Conservation (phyloP, 2,797 vertebrate species). For the Manis pentadactyla region DNA sequence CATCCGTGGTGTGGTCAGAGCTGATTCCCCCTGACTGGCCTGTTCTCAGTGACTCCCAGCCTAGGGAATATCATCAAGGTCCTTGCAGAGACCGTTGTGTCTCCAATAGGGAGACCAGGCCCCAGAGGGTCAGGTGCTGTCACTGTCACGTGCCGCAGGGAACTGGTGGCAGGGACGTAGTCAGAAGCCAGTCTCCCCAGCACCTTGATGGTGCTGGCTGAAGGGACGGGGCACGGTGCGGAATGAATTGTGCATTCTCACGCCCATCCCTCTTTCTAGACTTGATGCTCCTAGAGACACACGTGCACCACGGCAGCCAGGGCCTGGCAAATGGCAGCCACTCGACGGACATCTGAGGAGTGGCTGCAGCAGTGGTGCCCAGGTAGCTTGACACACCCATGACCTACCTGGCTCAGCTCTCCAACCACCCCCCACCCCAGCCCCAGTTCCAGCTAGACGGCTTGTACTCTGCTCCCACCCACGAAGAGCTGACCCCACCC, state of each 20-base stretch:
- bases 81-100: not conserved
- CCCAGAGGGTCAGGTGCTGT: not conserved
- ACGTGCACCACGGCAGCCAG: fast-evolving
- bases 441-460: fast-evolving
- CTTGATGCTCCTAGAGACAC: fast-evolving
- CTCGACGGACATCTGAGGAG: fast-evolving
- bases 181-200: not conserved
- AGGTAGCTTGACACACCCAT: fast-evolving
- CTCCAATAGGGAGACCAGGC: not conserved
- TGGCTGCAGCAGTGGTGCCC: fast-evolving
- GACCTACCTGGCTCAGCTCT: not conserved
- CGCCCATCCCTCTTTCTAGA: fast-evolving
- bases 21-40: not conserved
- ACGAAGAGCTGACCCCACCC: too few species aligned
- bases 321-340: not conserved
- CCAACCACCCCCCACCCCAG: fast-evolving
- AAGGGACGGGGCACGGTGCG: fast-evolving
- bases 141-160: not conserved
- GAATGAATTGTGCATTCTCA: fast-evolving
- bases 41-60: too few species aligned
- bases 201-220: fast-evolving
- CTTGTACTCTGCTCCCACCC: fast-evolving
- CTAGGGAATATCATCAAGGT: not conserved
- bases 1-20: fast-evolving
- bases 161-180: not conserved